Conservation (phyloP, 2,113 vertebrate species). For the Ascaphus truei region DNA sequence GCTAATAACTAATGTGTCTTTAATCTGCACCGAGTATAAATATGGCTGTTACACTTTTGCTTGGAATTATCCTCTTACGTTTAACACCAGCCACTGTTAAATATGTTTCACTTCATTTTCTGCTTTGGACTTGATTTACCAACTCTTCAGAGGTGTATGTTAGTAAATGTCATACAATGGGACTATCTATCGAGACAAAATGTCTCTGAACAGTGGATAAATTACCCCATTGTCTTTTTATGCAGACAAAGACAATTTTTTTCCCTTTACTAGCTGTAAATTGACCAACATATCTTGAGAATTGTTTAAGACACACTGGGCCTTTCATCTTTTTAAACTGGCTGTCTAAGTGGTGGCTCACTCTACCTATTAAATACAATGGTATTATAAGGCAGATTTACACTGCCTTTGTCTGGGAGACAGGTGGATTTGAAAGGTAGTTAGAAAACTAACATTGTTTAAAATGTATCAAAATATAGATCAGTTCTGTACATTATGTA, state of each 20-base stretch:
- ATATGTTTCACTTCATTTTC: not conserved
- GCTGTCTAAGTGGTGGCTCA: slow-evolving; percentile 7
- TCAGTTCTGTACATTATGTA: too few species aligned
- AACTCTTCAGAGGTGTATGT: not conserved
- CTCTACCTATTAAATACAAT: slow-evolving; percentile 1
- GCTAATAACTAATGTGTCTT: not conserved
- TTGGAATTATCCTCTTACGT: not conserved
- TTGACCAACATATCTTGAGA: slow-evolving; percentile 15
- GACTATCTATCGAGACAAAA: not conserved
- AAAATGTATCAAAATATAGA: too few species aligned
- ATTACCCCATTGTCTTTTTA: slow-evolving; percentile 29
- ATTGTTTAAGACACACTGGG: slow-evolving; percentile 9
- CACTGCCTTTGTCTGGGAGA: too few species aligned
- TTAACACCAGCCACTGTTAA: not conserved
- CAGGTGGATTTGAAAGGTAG: too few species aligned
- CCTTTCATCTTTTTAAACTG: slow-evolving; percentile 7
- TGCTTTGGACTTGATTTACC: not conserved
- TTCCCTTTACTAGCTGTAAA: slow-evolving; percentile 9
- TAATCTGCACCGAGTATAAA: not conserved
- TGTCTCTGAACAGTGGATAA: slow-evolving; percentile 24
- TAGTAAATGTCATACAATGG: slow-evolving; percentile 23
- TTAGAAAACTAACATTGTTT: too few species aligned
- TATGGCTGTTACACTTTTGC: not conserved
- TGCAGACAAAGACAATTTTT: slow-evolving; percentile 16
- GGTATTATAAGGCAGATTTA: not conserved